Evolutionary conservation across 2,797 vertebrate genomes (phyloP).

Genomic region (Smutsia temminckii): DNA sequence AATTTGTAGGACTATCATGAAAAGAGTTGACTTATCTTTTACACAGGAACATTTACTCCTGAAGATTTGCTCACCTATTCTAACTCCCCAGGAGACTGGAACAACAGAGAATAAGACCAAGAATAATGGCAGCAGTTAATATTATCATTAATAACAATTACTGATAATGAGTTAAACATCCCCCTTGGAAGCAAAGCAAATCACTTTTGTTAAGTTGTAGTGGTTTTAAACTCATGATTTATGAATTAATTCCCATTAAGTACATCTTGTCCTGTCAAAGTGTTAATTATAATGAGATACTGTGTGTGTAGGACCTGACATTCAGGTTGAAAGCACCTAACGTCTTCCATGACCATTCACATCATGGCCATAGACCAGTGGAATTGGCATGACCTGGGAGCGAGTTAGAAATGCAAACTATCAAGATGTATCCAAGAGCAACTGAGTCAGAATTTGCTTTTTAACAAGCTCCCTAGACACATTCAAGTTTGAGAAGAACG

Average conservation of each 20-base stretch:
- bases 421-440: background rate
- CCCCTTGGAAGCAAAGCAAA: conserved; percentile 22
- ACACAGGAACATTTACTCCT: background rate
- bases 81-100: background rate
- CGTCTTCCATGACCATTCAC: background rate
- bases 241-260: conserved; percentile 53
- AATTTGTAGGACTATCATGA: background rate
- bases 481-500: background rate
- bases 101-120: conserved; percentile 10
- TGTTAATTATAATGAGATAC: conserved; percentile 34
- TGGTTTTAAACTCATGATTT: conserved; percentile 46
- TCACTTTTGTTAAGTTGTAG: background rate
- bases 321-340: background rate
- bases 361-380: background rate
- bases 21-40: conserved; percentile 7
- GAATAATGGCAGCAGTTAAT: background rate
- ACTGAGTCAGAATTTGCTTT: conserved; percentile 2
- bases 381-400: background rate
- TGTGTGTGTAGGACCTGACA: background rate
- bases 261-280: background rate
- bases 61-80: background rate
- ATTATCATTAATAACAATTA: conserved; percentile 10
- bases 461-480: background rate
- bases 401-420: background rate
- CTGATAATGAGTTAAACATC: conserved; percentile 37